These are phyloP conservation scores for Phthorimaea operculella DNA, from an alignment of 1,140 invertebrate species.

Conservation along the genomic window DNA sequence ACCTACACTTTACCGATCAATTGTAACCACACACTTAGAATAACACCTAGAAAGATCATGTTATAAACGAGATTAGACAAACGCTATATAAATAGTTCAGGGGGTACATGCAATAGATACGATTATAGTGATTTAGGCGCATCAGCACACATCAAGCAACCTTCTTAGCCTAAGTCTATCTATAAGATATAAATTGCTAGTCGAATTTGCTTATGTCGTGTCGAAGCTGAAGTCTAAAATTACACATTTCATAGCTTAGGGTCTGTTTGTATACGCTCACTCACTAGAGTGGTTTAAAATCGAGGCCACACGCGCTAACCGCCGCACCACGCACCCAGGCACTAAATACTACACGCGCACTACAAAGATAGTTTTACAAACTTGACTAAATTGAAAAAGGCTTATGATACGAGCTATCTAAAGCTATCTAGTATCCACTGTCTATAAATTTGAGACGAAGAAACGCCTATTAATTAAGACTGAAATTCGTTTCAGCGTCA, in stretches of 20 bases:
- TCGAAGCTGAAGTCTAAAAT: slow-evolving; percentile 33
- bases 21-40: slow-evolving; percentile 26
- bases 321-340: slow-evolving; percentile 22
- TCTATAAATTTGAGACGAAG: too few relatives aligned
- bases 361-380: too few relatives aligned
- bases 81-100: slow-evolving; percentile 24
- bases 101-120: slow-evolving; percentile 26
- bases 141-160: slow-evolving; percentile 37
- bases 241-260: slow-evolving; percentile 63
- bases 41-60: slow-evolving; percentile 23
- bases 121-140: slow-evolving; percentile 15
- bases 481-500: too few relatives aligned
- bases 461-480: too few relatives aligned
- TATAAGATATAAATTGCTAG: slow-evolving; percentile 20
- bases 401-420: too few relatives aligned
- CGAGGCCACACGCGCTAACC: slow-evolving; percentile 50
- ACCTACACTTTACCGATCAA: slow-evolving; percentile 33
- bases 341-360: too few relatives aligned
- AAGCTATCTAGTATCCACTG: too few relatives aligned
- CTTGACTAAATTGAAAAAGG: too few relatives aligned
- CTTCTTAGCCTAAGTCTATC: slow-evolving; percentile 34
- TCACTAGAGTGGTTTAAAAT: slow-evolving; percentile 43
- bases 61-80: slow-evolving; percentile 23
- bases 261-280: slow-evolving; percentile 38
- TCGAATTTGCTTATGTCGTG: slow-evolving; percentile 13